Evolutionary conservation across 2,797 vertebrate species (phyloP).

Genomic region (Podargus strigoides): DNA sequence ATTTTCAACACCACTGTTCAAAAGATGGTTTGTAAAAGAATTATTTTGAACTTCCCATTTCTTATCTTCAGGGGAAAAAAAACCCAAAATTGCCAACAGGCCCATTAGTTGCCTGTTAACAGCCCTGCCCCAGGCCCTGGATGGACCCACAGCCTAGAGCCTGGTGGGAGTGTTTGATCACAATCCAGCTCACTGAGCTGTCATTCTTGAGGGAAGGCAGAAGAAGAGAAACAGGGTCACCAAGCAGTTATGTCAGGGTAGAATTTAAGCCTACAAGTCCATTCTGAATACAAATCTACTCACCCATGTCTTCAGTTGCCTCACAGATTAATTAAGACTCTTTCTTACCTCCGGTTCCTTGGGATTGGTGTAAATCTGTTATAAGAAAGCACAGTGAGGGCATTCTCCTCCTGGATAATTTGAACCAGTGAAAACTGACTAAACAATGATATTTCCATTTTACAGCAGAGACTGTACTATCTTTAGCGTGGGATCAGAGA

Average conservation of each 20-base stretch:
- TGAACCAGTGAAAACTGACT: neutral
- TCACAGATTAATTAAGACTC: slow-evolving; percentile 54
- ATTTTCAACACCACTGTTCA: neutral
- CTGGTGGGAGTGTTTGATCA: slow-evolving; percentile 31
- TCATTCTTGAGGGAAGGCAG: slow-evolving; percentile 2
- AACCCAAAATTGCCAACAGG: neutral
- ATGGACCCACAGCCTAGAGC: neutral
- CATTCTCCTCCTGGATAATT: neutral
- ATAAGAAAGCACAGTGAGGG: slow-evolving; percentile 58
- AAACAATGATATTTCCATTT: slow-evolving; percentile 13
- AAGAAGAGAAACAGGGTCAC: slow-evolving; percentile 44
- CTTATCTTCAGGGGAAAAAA: neutral
- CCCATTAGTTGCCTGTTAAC: neutral
- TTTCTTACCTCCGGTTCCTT: slow-evolving; percentile 78
- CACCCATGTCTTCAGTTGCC: slow-evolving; percentile 41
- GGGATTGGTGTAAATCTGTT: slow-evolving; percentile 77
- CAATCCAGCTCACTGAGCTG: slow-evolving; percentile 16
- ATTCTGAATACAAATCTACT: slow-evolving; percentile 46
- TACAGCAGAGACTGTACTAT: neutral
- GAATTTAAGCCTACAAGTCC: neutral
- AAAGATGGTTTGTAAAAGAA: neutral
- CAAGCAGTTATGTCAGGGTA: slow-evolving; percentile 2
- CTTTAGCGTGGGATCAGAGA: neutral
- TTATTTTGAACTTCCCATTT: neutral
- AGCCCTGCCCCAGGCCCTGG: neutral